Base-by-base conservation (phyloP, 1,140 invertebrate species). In the Cheumatopsyche charites region DNA sequence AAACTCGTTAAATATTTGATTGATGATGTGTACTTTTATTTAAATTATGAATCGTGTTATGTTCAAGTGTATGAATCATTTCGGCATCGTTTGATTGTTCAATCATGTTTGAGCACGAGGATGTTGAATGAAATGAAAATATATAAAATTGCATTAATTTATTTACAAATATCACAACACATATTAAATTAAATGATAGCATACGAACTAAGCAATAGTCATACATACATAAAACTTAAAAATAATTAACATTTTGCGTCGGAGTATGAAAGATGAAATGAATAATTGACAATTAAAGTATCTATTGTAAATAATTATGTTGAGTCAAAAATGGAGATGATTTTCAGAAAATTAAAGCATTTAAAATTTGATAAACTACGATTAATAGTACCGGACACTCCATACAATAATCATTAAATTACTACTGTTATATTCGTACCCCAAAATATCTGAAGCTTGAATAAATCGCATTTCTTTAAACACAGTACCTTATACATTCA, bases 151-250 rank as follows among this genome's bases (percentile, higher is more conserved):
- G 7, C 29, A 41, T 52, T 21, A 65, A 7, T 75, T 75, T 75
- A 75, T 75, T 72, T 75, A 75, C 73, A 74, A 72, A 67, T 71
- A 74, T 74, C 73, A 74, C 73, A 74, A 71, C 69, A 74, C 73
- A 65, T 71, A 74, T 55, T 74, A 67, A 42, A 67, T 43, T 13
- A 25, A 67, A 58, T 15, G 11, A 36, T 36, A 68, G n/a, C 26
- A 52, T 17, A 52, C 47, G 9, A 5, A 52, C 47, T 52, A 58
- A 26, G 21, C 23, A 58, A 58, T 52, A 52, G 63, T 68, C 47
- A 71, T 71, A 58, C 42, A n/a, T 3, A 58, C 62, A n/a, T n/a
- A 7, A 70, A 71, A 69, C 70, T 75, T 75, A 75, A 75, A 75
- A 75, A 45, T 68, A 75, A 72, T 61, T 62, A 75, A 75, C 73